Conservation (phyloP, 2,113 vertebrate species). For the Dendropsophus ebraccatus region DNA sequence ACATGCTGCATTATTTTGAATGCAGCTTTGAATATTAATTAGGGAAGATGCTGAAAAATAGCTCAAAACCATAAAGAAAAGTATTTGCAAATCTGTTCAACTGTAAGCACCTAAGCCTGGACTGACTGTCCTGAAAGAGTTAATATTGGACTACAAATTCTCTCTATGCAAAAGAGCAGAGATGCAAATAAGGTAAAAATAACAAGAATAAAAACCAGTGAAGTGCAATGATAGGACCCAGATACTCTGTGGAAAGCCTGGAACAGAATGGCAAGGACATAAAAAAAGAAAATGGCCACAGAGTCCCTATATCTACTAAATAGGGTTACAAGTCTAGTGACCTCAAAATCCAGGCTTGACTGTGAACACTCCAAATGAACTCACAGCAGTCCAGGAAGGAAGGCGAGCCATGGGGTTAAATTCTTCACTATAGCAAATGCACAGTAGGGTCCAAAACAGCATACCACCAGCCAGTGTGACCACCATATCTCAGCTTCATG, state of each 20-base stretch:
- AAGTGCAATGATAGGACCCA: not conserved
- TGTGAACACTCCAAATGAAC: not conserved
- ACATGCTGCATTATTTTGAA: not conserved
- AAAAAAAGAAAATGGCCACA: no score
- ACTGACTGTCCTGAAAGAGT: not conserved
- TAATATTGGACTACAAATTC: not conserved
- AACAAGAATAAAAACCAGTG: not conserved
- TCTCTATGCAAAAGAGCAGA: slow-evolving; percentile 13
- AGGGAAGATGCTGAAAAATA: not conserved
- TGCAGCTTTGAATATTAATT: not conserved
- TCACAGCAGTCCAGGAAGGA: not conserved
- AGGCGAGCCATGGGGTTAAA: not conserved
- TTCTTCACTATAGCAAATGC: no score
- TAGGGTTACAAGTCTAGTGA: not conserved
- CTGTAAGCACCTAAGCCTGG: not conserved
- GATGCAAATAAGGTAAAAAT: slow-evolving; percentile 16
- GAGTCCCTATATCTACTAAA: not conserved
- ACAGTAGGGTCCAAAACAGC: no score
- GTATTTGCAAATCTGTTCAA: not conserved
- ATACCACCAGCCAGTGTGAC: not conserved
- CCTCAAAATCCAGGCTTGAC: not conserved
- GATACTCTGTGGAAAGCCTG: no score
- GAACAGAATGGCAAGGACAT: not conserved
- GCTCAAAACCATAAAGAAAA: not conserved
- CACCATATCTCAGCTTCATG: not conserved